Evolutionary conservation across 2,113 vertebrate species (phyloP).

Genomic region (Microtus oregoni): DNA sequence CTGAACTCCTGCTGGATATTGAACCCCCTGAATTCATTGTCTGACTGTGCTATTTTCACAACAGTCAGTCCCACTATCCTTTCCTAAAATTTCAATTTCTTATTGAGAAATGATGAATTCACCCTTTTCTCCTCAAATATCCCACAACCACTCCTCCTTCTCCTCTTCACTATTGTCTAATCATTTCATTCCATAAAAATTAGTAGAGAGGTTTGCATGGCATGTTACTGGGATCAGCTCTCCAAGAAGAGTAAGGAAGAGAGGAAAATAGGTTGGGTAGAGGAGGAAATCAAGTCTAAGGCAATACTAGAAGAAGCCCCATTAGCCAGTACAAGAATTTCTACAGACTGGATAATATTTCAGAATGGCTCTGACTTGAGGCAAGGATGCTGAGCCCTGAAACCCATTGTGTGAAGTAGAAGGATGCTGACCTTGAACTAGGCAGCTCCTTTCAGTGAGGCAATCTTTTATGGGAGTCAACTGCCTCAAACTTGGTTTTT

Average conservation of each 20-base stretch:
- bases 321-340: background rate
- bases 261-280: background rate
- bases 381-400: background rate
- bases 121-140: background rate
- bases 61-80: background rate
- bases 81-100: background rate
- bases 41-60: background rate
- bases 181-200: slow-evolving; percentile 7
- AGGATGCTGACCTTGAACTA: background rate
- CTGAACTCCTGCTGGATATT: background rate
- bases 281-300: background rate
- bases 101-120: background rate
- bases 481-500: background rate
- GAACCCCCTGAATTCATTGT: background rate
- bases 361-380: background rate
- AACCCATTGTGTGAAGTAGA: background rate
- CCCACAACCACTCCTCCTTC: background rate
- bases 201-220: background rate
- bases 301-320: background rate
- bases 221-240: background rate
- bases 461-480: background rate
- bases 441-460: background rate
- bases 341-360: background rate
- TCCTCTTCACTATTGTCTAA: background rate
- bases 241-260: background rate